These are phyloP conservation scores for Acanthosepion pharaonis DNA, from an alignment of 2,888 invertebrate species.

Conservation along the genomic window DNA sequence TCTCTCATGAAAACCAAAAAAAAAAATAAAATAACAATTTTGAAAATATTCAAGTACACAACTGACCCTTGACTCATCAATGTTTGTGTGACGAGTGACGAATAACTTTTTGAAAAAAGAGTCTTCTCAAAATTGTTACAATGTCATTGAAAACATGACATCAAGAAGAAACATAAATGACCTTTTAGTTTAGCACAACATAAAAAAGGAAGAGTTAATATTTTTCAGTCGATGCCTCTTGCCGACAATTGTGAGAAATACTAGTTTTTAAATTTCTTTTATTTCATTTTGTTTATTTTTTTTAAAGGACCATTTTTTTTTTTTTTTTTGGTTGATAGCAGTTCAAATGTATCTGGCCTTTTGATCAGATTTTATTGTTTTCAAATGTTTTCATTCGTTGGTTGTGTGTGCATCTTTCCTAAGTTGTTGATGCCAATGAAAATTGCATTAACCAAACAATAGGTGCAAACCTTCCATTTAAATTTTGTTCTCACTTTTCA, in stretches of 20 bases:
- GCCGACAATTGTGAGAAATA: background rate
- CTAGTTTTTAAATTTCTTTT: background rate
- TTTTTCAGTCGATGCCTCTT: background rate
- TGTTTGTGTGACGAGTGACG: background rate
- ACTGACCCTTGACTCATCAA: background rate
- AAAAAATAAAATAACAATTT: background rate
- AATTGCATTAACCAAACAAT: background rate
- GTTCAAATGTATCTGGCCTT: background rate
- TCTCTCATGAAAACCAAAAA: background rate
- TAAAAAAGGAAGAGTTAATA: background rate
- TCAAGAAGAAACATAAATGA: background rate
- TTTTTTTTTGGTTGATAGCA: background rate
- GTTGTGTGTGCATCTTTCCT: background rate
- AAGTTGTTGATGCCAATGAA: background rate
- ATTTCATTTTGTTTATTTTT: background rate
- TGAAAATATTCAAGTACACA: background rate
- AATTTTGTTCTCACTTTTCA: no score
- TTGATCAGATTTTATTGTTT: background rate
- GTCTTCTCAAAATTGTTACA: background rate
- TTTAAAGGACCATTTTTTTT: background rate
- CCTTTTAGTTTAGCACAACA: background rate
- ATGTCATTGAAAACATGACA: background rate
- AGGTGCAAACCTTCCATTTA: background rate
- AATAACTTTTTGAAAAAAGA: background rate
- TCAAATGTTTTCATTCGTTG: background rate